These are phyloP conservation scores for Neolamprologus toae DNA, from an alignment of 2,113 vertebrate genomes.

Conservation along the genomic window DNA sequence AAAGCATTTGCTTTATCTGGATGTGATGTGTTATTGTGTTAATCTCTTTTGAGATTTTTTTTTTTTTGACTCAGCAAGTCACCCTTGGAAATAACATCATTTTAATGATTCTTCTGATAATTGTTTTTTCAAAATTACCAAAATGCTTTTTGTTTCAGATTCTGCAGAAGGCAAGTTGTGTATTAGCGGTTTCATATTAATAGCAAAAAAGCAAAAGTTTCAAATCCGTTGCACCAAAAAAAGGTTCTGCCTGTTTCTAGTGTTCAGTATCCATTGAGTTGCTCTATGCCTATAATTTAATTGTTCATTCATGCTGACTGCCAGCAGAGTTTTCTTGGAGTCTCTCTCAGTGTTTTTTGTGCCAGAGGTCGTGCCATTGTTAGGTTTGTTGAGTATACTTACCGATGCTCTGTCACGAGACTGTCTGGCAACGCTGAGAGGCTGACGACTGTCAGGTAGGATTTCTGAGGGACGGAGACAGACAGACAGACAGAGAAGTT, in stretches of 20 bases:
- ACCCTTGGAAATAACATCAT: neutral
- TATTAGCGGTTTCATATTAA: neutral
- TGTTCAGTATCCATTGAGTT: neutral
- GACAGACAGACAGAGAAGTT: neutral
- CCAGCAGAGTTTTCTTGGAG: neutral
- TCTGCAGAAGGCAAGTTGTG: neutral
- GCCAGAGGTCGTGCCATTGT: neutral
- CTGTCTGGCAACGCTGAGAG: slow-evolving; percentile 83
- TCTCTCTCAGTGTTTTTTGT: neutral
- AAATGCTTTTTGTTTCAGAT: neutral
- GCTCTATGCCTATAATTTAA: neutral
- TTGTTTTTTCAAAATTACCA: neutral
- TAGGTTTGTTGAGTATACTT: slow-evolving; percentile 62
- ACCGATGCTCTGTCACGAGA: slow-evolving; percentile 89
- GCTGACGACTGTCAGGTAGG: slow-evolving; percentile 81
- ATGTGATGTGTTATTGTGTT: neutral
- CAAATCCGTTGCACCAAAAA: neutral
- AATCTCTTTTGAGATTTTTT: neutral
- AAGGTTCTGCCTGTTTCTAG: neutral
- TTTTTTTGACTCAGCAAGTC: neutral
- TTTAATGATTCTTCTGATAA: neutral
- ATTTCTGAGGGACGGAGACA: slow-evolving; percentile 62
- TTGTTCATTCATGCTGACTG: neutral
- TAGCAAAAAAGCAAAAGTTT: neutral
- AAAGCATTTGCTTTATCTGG: neutral